Conservation (phyloP, 2,888 invertebrate species). For the Philonicus albiceps region DNA sequence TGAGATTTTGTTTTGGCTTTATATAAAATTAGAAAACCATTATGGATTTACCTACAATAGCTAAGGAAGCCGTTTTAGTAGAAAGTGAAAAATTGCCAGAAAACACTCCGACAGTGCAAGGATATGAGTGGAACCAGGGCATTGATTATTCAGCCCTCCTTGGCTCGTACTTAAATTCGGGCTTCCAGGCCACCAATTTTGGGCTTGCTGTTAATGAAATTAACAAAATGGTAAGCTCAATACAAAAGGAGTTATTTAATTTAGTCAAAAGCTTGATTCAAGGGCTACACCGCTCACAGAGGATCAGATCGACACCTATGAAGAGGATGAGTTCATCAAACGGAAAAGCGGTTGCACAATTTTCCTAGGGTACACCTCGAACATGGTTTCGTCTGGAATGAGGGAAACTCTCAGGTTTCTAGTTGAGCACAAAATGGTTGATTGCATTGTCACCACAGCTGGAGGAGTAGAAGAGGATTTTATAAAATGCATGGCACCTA, state of each 20-base stretch:
- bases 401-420: slow-evolving; percentile 90
- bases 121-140: slow-evolving; percentile 94
- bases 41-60: slow-evolving; percentile 63
- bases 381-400: slow-evolving; percentile 94
- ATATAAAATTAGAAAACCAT: not conserved
- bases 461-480: slow-evolving; percentile 99
- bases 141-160: slow-evolving; percentile 86
- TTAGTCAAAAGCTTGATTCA: slow-evolving; percentile 68
- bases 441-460: slow-evolving; percentile 96
- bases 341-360: slow-evolving; percentile 87
- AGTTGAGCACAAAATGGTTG: slow-evolving; percentile 86
- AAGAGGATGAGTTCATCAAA: slow-evolving; percentile 81
- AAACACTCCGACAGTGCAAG: slow-evolving; percentile 75
- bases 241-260: slow-evolving; percentile 10
- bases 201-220: slow-evolving; percentile 91
- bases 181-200: slow-evolving; percentile 98
- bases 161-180: slow-evolving; percentile 79
- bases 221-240: slow-evolving; percentile 79
- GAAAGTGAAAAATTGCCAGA: slow-evolving; percentile 73
- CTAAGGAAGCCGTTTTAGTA: slow-evolving; percentile 76
- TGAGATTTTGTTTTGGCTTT: not conserved
- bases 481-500: slow-evolving; percentile 96
- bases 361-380: slow-evolving; percentile 97
- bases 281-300: slow-evolving; percentile 73
- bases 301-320: slow-evolving; percentile 72